phyloP scores from a whole-genome alignment of 2,113 vertebrate species.

The Rhea pennata region DNA sequence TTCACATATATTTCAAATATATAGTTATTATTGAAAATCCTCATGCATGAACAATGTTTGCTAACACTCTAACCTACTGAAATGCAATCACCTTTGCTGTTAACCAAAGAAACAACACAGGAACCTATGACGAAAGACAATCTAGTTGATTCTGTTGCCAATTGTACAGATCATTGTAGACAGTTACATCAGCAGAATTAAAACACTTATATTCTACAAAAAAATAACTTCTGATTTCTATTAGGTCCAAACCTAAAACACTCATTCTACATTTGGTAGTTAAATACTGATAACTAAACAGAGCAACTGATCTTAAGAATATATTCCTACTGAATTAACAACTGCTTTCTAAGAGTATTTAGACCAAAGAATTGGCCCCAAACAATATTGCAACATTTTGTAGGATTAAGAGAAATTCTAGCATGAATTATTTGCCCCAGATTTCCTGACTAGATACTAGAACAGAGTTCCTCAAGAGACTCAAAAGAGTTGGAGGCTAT shows the following conservation, averaged over 20 bases:
- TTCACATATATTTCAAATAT: background rate
- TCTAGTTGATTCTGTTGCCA: background rate
- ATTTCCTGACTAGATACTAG: background rate
- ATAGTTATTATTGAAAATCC: background rate
- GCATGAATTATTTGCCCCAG: background rate
- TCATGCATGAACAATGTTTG: background rate
- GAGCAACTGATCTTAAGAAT: background rate
- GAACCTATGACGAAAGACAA: background rate
- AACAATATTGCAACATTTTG: background rate
- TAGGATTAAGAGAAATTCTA: background rate
- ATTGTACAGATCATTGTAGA: rapidly evolving
- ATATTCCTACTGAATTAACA: background rate
- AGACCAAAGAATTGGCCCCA: background rate
- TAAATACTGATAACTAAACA: background rate
- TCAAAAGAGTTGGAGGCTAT: background rate
- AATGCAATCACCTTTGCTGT: background rate
- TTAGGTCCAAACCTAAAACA: background rate
- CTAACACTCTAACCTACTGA: background rate
- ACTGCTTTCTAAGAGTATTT: background rate
- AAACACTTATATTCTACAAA: background rate
- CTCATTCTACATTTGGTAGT: background rate
- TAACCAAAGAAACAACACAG: background rate
- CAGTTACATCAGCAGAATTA: background rate
- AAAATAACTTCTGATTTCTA: background rate
- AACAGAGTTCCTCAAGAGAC: background rate